A percentile compares a stretch with the other conserved stretches of the same genome.
Evolutionary conservation across 2,888 invertebrate species (phyloP).

Genomic region (Netelia melanura): DNA sequence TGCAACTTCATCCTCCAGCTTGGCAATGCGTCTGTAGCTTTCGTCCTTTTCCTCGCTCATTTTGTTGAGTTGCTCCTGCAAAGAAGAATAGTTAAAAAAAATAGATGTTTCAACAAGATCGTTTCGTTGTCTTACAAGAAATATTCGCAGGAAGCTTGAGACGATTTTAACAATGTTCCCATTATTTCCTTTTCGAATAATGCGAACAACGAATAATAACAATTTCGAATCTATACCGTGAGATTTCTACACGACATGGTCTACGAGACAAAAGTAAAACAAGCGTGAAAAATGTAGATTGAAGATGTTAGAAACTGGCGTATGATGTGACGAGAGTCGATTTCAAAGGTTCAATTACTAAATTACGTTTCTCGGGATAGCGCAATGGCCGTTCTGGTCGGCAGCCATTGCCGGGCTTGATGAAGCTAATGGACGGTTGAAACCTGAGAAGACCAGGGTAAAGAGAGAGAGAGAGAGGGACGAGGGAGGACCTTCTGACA

Average conservation of each 20-base stretch:
- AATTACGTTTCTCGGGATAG: constrained; percentile 74
- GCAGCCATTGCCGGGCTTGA: constrained; percentile 81
- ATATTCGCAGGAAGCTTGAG: too few species aligned
- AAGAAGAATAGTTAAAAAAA: constrained; percentile 36
- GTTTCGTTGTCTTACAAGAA: too few species aligned
- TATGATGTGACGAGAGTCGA: constrained; percentile 57
- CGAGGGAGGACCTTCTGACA: constrained; percentile 82
- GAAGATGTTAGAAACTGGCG: neutral
- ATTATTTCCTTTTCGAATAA: too few species aligned
- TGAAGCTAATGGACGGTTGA: constrained; percentile 84
- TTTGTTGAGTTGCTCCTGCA: constrained; percentile 78
- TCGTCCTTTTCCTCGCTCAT: constrained; percentile 78
- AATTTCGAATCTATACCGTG: too few species aligned
- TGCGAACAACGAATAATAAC: too few species aligned
- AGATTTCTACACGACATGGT: too few species aligned
- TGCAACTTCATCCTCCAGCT: constrained; percentile 80
- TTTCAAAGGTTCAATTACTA: constrained; percentile 80
- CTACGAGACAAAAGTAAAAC: too few species aligned
- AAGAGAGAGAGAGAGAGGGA: constrained; percentile 71
- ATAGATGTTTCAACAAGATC: neutral
- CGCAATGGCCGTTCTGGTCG: constrained; percentile 64
- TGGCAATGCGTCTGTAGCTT: constrained; percentile 77
- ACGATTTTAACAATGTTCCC: too few species aligned
- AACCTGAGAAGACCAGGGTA: constrained; percentile 80
- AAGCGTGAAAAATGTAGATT: neutral